Base-by-base conservation (phyloP, 23 tunicate genomes). In the Styela plicata region DNA sequence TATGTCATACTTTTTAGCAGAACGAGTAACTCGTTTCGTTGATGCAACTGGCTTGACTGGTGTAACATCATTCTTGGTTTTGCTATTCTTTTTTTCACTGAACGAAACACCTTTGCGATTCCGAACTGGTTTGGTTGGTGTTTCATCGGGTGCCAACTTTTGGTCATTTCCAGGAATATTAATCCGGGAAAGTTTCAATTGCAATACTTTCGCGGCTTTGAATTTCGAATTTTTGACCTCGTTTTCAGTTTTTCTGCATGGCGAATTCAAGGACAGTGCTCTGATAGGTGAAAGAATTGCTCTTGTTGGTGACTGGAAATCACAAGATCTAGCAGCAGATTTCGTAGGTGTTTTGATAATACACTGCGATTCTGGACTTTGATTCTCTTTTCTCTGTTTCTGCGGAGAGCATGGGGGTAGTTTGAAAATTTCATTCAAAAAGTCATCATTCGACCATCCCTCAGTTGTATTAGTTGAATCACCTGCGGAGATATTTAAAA, bases 391-490 rank as follows among this genome's bases (percentile, higher is more conserved):
- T 63, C 37, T 34, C 33, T 74, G 29, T 64, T 74, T 80, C 30
- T 71, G 63, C 10, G 90, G 86, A 34, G 90, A 87, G 65, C 74
- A 57, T 2, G 90, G 90, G 0, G 90, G 81, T 2, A 87, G 85
- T 52, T 80, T 81, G 75, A 74, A 81, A 2, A 87, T 81, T 81
- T 82, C 90, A 44, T 76, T 44, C 66, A 76, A 44, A 36, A 76
- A 29, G 18, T 76, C 78, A 34, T 73, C 81, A 1, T 53, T 36
- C 0, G 81, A 17, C 66, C 30, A 44, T 20, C 33, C 31, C 0
- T 76, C 81, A 20, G 64, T 36, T 52, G 2, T 23, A 0, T 76
- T 53, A 21, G 64, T 44, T 44, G 36, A 23, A 21, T 76, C 64
- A 44, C 66, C 67, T 76, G 65, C 17, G n/a, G n/a, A n/a, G n/a